These are phyloP conservation scores for Thripadectes ignobilis DNA, from an alignment of 2,797 vertebrate species.

Conservation along the genomic window DNA sequence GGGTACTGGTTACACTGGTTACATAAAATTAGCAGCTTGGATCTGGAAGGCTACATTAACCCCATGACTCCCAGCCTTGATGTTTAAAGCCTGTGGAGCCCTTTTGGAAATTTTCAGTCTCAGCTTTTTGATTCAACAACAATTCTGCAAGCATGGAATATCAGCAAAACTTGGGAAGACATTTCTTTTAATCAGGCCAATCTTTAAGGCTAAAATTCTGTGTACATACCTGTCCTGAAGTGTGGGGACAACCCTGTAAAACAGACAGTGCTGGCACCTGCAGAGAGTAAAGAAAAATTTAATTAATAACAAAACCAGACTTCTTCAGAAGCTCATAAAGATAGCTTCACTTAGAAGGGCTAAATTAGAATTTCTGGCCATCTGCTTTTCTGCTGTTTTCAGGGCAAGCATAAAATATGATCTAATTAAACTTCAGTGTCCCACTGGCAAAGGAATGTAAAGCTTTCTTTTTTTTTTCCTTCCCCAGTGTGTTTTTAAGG, in stretches of 20 bases:
- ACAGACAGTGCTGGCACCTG: conserved; percentile 12
- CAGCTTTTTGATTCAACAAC: background rate
- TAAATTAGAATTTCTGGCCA: background rate
- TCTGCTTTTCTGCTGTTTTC: background rate
- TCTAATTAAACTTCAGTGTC: background rate
- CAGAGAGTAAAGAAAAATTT: background rate
- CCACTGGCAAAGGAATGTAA: background rate
- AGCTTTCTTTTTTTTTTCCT: background rate
- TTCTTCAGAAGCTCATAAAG: background rate
- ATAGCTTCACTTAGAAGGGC: background rate
- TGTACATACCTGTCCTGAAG: conserved; percentile 50
- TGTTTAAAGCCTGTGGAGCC: background rate
- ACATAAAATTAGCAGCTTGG: background rate
- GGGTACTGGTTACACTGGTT: background rate
- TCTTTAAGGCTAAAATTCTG: background rate
- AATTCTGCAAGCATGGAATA: background rate
- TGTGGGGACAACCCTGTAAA: background rate
- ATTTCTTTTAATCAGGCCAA: background rate
- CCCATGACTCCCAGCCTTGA: background rate
- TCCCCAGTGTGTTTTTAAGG: background rate
- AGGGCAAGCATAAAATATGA: background rate
- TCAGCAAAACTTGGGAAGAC: background rate
- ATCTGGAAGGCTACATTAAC: background rate
- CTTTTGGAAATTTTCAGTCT: background rate
- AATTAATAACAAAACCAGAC: background rate